A percentile compares a stretch with the other conserved stretches of the same genome.
phyloP scores from a whole-genome alignment of 2,888 invertebrate genomes.

The Cistogaster globosa region DNA sequence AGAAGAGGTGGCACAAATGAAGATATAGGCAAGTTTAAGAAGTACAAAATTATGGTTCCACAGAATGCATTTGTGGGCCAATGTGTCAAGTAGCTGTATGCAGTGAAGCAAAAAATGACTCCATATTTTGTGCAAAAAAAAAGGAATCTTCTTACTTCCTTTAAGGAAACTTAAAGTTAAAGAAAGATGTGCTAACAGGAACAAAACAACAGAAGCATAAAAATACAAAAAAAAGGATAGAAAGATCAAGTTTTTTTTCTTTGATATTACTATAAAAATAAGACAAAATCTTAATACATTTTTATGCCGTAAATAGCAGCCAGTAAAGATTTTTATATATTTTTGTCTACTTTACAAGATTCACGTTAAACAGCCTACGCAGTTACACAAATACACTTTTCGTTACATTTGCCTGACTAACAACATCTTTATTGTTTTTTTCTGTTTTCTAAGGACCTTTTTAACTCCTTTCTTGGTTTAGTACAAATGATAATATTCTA shows the following conservation, averaged over 20 bases:
- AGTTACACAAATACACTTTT: background rate
- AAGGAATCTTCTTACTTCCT: conserved; percentile 42
- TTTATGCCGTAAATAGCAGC: background rate
- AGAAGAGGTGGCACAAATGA: background rate
- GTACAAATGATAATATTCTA: too few species aligned
- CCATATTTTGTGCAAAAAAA: conserved; percentile 59
- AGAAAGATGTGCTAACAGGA: background rate
- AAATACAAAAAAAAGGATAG: background rate
- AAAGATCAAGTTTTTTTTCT: conserved; percentile 18
- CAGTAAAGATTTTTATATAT: conserved; percentile 8
- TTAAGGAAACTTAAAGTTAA: background rate
- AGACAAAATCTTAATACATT: conserved; percentile 12
- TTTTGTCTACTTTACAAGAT: conserved; percentile 1
- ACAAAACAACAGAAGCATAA: background rate
- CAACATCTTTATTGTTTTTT: background rate
- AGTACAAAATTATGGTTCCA: conserved; percentile 59
- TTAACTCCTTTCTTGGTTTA: background rate
- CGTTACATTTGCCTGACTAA: conserved; percentile 20
- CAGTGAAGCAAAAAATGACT: conserved; percentile 60
- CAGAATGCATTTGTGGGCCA: conserved; percentile 79
- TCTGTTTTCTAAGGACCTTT: background rate
- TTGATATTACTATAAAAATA: conserved; percentile 5
- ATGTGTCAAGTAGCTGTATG: conserved; percentile 78
- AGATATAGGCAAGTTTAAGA: conserved; percentile 24
- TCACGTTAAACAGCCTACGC: conserved; percentile 3